A percentile compares a stretch with the other conserved stretches of the same genome.
These are phyloP conservation scores for Stomatorhinus ivindoensis DNA, from an alignment of 2,113 vertebrate species.

Conservation along the genomic window DNA sequence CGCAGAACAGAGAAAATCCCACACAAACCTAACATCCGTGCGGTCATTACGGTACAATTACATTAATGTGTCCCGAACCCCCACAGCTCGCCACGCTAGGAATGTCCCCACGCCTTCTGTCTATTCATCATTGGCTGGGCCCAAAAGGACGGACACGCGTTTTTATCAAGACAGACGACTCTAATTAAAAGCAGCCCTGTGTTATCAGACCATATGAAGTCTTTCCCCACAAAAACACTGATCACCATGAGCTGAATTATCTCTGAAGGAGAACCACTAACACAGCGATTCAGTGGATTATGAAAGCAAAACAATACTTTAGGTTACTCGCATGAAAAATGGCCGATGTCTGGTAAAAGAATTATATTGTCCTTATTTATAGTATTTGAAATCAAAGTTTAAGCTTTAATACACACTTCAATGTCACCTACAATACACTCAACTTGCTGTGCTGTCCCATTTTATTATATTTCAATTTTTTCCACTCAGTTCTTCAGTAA, in stretches of 20 bases:
- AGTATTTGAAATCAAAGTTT: slow-evolving; percentile 43
- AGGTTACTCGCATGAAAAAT: background rate
- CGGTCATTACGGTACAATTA: slow-evolving; percentile 37
- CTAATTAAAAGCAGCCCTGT: background rate
- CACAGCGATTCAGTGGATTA: background rate
- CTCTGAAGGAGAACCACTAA: slow-evolving; percentile 13
- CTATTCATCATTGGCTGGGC: background rate
- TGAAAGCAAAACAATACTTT: background rate
- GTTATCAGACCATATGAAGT: slow-evolving; percentile 29
- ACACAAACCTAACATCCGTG: background rate
- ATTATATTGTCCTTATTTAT: slow-evolving; percentile 38
- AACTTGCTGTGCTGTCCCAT: background rate
- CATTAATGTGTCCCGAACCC: slow-evolving; percentile 40
- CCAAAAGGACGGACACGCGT: background rate
- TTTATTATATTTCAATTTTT: background rate
- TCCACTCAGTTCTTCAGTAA: background rate
- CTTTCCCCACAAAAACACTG: slow-evolving; percentile 34
- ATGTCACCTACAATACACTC: slow-evolving; percentile 24
- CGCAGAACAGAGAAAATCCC: background rate
- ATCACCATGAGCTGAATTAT: slow-evolving; percentile 29
- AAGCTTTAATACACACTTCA: slow-evolving; percentile 43
- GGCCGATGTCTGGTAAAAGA: slow-evolving; percentile 15
- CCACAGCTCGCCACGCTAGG: slow-evolving; percentile 38
- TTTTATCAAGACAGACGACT: background rate
- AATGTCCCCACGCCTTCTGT: background rate